A percentile compares a stretch with the other conserved stretches of the same genome.
phyloP scores from a whole-genome alignment of 2,113 vertebrate genomes.

The Haemorhous mexicanus region DNA sequence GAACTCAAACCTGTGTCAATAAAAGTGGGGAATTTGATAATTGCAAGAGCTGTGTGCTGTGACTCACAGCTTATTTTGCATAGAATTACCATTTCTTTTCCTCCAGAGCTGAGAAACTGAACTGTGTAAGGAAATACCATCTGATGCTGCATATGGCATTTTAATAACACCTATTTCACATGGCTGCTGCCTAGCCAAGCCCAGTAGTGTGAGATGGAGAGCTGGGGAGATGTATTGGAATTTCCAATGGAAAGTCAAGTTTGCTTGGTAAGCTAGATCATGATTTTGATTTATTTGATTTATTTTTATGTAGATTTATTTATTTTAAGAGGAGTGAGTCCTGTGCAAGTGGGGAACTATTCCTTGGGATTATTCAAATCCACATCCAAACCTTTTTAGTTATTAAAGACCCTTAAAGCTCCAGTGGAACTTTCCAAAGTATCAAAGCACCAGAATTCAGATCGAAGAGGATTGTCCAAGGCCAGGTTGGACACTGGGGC shows the following conservation, averaged over 20 bases:
- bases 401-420: background rate
- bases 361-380: background rate
- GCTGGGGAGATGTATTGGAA: background rate
- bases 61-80: constrained; percentile 3
- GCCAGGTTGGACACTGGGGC: background rate
- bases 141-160: constrained; percentile 27
- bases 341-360: accelerated
- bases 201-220: background rate
- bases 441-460: background rate
- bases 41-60: background rate
- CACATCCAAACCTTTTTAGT: background rate
- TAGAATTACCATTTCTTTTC: background rate
- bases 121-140: constrained; percentile 7
- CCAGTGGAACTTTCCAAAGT: background rate
- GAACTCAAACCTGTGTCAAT: background rate
- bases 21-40: background rate
- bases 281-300: background rate
- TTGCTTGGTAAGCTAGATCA: background rate
- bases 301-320: background rate
- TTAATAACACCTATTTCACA: background rate
- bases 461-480: background rate
- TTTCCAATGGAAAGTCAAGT: background rate
- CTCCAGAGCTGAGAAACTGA: background rate
- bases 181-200: background rate
- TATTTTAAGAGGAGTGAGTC: background rate